phyloP scores from a whole-genome alignment of 2,888 invertebrate genomes.

The Eristalis pertinax region DNA sequence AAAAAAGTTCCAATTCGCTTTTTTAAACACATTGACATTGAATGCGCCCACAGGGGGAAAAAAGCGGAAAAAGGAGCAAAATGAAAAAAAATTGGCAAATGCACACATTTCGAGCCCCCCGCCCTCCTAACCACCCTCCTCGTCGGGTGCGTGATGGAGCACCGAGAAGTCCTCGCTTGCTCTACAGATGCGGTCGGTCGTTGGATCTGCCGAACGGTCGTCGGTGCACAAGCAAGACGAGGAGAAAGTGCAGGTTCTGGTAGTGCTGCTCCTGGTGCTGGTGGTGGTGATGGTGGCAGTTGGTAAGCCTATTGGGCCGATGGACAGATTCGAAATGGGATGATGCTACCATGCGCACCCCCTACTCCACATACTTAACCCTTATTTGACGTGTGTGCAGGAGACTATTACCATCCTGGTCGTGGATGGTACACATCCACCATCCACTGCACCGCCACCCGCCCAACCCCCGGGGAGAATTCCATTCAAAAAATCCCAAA shows the following conservation, averaged over 20 bases:
- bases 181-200: conserved; percentile 52
- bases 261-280: neutral
- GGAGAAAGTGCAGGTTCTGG: neutral
- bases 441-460: no score
- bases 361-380: conserved; percentile 58
- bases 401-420: neutral
- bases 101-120: conserved; percentile 32
- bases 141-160: conserved; percentile 9
- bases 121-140: neutral
- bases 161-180: conserved; percentile 29
- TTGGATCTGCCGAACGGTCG: neutral
- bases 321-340: conserved; percentile 43
- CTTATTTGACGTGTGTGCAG: conserved; percentile 50
- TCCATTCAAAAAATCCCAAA: neutral
- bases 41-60: conserved; percentile 69
- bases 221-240: neutral
- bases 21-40: conserved; percentile 73
- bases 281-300: conserved; percentile 4
- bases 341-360: conserved; percentile 43
- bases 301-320: conserved; percentile 53
- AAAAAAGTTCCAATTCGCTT: conserved; percentile 63
- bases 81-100: conserved; percentile 64
- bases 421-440: neutral
- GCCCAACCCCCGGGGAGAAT: neutral
- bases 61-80: conserved; percentile 52